Conservation (phyloP, 2,888 invertebrate species). For the Aphodius granarius region DNA sequence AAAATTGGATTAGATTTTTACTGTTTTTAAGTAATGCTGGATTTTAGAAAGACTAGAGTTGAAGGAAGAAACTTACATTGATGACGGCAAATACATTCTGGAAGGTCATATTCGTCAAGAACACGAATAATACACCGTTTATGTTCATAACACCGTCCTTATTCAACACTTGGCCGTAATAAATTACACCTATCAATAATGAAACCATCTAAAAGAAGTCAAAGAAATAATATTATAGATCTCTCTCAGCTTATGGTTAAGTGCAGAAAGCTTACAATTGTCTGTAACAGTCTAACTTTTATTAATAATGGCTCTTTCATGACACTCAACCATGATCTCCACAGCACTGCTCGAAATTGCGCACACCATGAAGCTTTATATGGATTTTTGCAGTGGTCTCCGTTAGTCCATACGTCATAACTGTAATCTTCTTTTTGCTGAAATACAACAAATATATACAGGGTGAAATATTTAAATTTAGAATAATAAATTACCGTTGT, state of each 20-base stretch:
- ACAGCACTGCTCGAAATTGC: constrained; percentile 86
- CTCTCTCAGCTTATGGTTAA: constrained; percentile 14
- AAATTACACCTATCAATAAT: constrained; percentile 84
- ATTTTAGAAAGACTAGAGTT: too few species aligned
- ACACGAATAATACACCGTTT: constrained; percentile 88
- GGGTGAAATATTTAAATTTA: too few species aligned
- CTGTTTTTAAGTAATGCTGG: too few species aligned
- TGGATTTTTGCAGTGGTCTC: constrained; percentile 48
- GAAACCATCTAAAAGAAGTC: constrained; percentile 77
- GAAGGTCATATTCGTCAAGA: constrained; percentile 91
- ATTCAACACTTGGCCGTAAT: constrained; percentile 77
- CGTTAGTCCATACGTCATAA: constrained; percentile 43
- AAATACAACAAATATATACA: not conserved
- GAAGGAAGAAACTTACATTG: constrained; percentile 86
- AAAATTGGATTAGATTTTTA: too few species aligned
- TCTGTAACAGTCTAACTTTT: constrained; percentile 85
- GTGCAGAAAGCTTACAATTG: constrained; percentile 64
- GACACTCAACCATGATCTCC: constrained; percentile 88
- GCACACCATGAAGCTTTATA: constrained; percentile 87
- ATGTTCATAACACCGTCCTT: constrained; percentile 93
- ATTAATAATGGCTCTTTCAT: constrained; percentile 89
- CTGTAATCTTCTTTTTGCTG: constrained; percentile 36
- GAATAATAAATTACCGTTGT: constrained; percentile 44
- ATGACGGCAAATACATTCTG: constrained; percentile 94
- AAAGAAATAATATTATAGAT: constrained; percentile 7